Percentiles rank a stretch among this genome's conserved stretches.
These are phyloP conservation scores for Eretmocerus hayati DNA, from an alignment of 2,888 invertebrate genomes.

Conservation along the genomic window DNA sequence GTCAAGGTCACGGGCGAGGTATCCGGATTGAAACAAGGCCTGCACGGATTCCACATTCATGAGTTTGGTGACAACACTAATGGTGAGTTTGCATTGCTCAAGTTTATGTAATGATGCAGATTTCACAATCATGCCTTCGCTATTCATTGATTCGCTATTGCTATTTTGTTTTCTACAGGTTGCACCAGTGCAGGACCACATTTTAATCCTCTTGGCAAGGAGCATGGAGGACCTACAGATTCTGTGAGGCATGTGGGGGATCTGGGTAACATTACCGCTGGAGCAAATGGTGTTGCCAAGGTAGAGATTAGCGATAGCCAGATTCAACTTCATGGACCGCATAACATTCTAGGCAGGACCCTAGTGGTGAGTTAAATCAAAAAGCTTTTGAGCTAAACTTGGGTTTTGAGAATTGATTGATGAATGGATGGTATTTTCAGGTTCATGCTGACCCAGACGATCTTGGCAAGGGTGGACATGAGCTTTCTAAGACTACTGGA, in stretches of 20 bases:
- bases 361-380: conserved; percentile 54
- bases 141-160: background rate
- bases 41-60: conserved; percentile 88
- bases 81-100: conserved; percentile 46
- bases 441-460: conserved; percentile 91
- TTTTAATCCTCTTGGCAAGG: conserved; percentile 76
- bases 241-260: conserved; percentile 79
- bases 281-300: conserved; percentile 58
- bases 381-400: too few species aligned
- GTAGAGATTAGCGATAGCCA: conserved; percentile 57
- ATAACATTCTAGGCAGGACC: conserved; percentile 78
- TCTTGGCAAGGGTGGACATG: conserved; percentile 86
- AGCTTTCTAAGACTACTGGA: conserved; percentile 87
- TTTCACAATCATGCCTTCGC: background rate
- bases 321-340: conserved; percentile 62
- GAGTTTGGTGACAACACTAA: conserved; percentile 95
- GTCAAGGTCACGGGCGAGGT: conserved; percentile 79
- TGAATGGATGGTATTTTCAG: conserved; percentile 25
- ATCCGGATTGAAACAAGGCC: conserved; percentile 67
- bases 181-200: conserved; percentile 93
- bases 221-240: conserved; percentile 77
- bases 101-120: conserved; percentile 5
- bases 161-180: conserved; percentile 25
- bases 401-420: too few species aligned
- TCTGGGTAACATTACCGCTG: conserved; percentile 74